Conservation (phyloP, 2,888 invertebrate species). For the Hyposoter dolosus region DNA sequence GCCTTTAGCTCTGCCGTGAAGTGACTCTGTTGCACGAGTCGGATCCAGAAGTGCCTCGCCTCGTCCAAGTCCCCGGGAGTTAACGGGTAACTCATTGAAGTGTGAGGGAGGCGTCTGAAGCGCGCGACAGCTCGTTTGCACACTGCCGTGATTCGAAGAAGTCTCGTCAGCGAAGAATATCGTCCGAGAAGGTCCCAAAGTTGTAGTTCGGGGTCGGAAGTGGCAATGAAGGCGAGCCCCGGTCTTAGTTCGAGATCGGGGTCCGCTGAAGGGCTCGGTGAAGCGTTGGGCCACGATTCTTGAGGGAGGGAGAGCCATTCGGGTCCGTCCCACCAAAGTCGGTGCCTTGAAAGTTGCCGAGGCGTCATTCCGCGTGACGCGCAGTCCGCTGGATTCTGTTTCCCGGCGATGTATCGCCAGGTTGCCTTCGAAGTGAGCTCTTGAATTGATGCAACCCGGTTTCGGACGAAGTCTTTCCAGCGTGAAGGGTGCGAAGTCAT, state of each 20-base stretch:
- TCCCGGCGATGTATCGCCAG: conserved; percentile 51
- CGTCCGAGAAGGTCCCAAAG: conserved; percentile 4
- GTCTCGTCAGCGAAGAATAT: conserved; percentile 25
- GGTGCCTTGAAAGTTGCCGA: conserved; percentile 14
- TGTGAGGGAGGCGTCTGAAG: neutral
- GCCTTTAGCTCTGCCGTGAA: conserved; percentile 12
- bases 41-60: conserved; percentile 36
- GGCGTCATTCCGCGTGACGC: conserved; percentile 47
- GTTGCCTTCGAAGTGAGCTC: conserved; percentile 32
- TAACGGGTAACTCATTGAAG: neutral
- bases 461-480: conserved; percentile 72
- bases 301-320: conserved; percentile 5
- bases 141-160: conserved; percentile 16
- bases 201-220: neutral
- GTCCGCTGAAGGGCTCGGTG: conserved; percentile 5
- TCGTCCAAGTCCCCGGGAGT: conserved; percentile 37
- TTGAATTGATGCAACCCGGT: conserved; percentile 72
- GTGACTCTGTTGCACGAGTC: conserved; percentile 31
- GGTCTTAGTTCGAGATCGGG: neutral
- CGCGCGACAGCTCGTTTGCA: neutral
- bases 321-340: conserved; percentile 39
- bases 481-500: conserved; percentile 67
- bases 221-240: neutral
- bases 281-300: too few species aligned
- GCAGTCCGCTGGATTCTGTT: conserved; percentile 58